A percentile compares a stretch with the other conserved stretches of the same genome.
Evolutionary conservation across 2,888 invertebrate species (phyloP).

Genomic region (Crossocerus cetratus): DNA sequence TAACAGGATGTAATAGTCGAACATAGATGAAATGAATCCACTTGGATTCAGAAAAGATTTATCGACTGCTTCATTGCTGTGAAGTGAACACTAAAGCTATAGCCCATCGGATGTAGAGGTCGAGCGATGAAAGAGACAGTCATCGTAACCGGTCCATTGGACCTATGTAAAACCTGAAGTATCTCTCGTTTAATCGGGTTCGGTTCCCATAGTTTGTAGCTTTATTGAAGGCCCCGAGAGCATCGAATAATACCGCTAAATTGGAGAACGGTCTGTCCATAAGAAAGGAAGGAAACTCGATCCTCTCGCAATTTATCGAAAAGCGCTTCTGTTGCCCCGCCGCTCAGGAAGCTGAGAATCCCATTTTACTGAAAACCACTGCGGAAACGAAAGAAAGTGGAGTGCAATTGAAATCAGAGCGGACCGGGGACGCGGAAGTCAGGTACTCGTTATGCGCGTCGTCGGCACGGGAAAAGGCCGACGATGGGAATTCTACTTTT

Average conservation of each 20-base stretch:
- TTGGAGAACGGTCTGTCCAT: not conserved
- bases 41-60: no score
- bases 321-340: constrained; percentile 41
- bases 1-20: no score
- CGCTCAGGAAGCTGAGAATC: constrained; percentile 42
- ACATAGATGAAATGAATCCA: no score
- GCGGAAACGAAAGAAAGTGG: constrained; percentile 55
- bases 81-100: no score
- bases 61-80: no score
- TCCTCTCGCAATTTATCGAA: constrained; percentile 45
- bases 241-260: not conserved
- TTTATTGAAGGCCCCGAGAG: not conserved
- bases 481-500: not conserved
- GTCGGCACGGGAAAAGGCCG: constrained; percentile 19
- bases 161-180: not conserved
- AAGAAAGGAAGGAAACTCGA: constrained; percentile 16
- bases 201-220: not conserved
- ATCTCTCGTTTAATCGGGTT: not conserved
- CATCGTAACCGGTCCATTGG: no score
- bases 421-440: not conserved
- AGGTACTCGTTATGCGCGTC: constrained; percentile 29
- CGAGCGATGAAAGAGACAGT: no score
- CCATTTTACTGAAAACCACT: constrained; percentile 44
- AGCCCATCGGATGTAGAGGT: no score
- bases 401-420: constrained; percentile 50